phyloP scores from a whole-genome alignment of 2,797 vertebrate genomes.

The Cirrhinus molitorella region DNA sequence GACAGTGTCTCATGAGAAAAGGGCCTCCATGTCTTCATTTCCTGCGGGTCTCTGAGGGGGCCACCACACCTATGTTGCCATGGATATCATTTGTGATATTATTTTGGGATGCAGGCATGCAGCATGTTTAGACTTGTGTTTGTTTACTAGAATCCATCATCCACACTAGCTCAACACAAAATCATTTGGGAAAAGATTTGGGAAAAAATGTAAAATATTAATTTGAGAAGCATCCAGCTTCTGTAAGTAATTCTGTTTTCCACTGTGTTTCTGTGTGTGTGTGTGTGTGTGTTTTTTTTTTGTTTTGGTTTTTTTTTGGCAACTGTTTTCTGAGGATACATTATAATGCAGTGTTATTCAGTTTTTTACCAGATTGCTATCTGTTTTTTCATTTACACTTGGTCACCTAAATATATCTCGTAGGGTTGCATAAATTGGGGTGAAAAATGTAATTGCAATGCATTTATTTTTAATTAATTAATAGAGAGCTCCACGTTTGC shows the following conservation, averaged over 20 bases:
- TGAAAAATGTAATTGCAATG: not conserved
- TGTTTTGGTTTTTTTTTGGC: too few species aligned
- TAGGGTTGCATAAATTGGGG: not conserved
- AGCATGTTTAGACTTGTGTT: slow-evolving; percentile 18
- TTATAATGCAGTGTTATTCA: not conserved
- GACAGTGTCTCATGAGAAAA: slow-evolving; percentile 18
- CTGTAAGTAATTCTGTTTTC: not conserved
- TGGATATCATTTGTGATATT: slow-evolving; percentile 35
- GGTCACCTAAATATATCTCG: not conserved
- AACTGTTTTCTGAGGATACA: not conserved
- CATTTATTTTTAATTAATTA: not conserved
- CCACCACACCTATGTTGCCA: slow-evolving; percentile 23
- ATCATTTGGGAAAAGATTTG: not conserved
- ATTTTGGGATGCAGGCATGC: slow-evolving; percentile 16
- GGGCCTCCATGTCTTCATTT: slow-evolving; percentile 34
- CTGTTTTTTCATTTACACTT: not conserved
- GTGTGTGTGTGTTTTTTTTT: too few species aligned
- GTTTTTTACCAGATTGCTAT: not conserved
- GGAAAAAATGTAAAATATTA: not conserved
- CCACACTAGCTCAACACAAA: not conserved
- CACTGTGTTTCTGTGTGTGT: not conserved
- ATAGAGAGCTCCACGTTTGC: not conserved
- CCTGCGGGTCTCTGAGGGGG: slow-evolving; percentile 13
- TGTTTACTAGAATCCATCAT: slow-evolving; percentile 16
- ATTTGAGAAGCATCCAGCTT: not conserved